Conservation (phyloP, 2,888 invertebrate species). For the Herminia tarsipennalis region DNA sequence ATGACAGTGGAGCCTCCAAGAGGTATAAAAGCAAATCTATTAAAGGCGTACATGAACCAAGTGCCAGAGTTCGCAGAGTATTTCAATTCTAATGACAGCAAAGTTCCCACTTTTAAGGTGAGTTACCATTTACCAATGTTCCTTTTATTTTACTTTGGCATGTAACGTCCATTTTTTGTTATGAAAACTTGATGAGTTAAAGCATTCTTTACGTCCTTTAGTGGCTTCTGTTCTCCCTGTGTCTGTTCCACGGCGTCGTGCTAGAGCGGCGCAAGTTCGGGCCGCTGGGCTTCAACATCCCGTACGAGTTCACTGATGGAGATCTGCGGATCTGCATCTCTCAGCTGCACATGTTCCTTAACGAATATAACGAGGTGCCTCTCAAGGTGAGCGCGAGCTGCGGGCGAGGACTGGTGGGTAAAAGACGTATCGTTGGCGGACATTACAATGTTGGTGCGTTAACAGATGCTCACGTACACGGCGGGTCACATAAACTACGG, state of each 20-base stretch:
- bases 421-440: neutral
- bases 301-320: constrained; percentile 95
- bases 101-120: constrained; percentile 88
- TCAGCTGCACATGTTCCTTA: constrained; percentile 92
- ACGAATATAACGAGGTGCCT: constrained; percentile 92
- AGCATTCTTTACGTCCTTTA: constrained; percentile 34
- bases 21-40: constrained; percentile 90
- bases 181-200: no score
- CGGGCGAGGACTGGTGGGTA: no score
- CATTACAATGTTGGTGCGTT: neutral
- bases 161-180: no score
- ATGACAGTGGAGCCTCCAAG: constrained; percentile 94
- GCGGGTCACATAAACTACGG: constrained; percentile 93
- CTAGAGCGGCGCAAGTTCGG: constrained; percentile 94
- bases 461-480: constrained; percentile 88
- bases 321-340: constrained; percentile 94
- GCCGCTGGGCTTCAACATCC: constrained; percentile 95
- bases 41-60: constrained; percentile 87
- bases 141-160: no score
- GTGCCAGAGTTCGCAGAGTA: constrained; percentile 88
- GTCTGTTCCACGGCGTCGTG: constrained; percentile 94
- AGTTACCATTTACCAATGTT: no score
- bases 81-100: constrained; percentile 82
- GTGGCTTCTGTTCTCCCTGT: constrained; percentile 92
- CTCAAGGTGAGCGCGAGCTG: constrained; percentile 89